A percentile compares a stretch with the other conserved stretches of the same genome.
These are phyloP conservation scores for Ernsta delagoae DNA, from an alignment of 2,888 invertebrate genomes.

Conservation along the genomic window DNA sequence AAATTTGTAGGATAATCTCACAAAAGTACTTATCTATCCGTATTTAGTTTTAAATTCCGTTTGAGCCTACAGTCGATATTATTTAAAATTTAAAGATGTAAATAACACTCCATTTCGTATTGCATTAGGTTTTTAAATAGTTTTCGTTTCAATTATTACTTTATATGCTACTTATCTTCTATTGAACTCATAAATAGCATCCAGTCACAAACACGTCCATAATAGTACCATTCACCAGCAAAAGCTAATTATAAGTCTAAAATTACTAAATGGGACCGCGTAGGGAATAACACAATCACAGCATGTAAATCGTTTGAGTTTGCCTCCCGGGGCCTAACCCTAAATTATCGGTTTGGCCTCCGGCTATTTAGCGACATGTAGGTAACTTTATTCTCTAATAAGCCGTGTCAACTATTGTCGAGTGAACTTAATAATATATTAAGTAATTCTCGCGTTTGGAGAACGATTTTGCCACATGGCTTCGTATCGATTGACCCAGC, in stretches of 20 bases:
- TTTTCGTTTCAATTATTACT: too few relatives aligned
- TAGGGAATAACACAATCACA: conserved; percentile 56
- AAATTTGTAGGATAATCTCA: too few relatives aligned
- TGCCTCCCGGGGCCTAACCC: conserved; percentile 64
- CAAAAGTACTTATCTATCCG: too few relatives aligned
- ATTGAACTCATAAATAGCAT: conserved; percentile 9
- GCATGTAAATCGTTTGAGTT: conserved; percentile 65
- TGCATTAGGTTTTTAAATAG: too few relatives aligned
- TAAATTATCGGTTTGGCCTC: conserved; percentile 78
- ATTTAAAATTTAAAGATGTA: too few relatives aligned
- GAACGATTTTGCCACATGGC: conserved; percentile 63
- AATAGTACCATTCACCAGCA: conserved; percentile 40
- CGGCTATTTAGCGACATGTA: conserved; percentile 72
- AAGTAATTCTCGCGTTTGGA: conserved; percentile 44
- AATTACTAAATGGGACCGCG: conserved; percentile 55
- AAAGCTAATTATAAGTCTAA: conserved; percentile 59
- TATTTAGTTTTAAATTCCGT: too few relatives aligned
- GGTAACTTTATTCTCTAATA: conserved; percentile 76
- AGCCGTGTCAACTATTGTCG: conserved; percentile 70
- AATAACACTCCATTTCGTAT: too few relatives aligned
- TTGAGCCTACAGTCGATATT: too few relatives aligned
- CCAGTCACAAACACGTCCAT: conserved; percentile 2
- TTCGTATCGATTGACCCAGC: conserved; percentile 44
- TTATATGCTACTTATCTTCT: too few relatives aligned
- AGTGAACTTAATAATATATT: conserved; percentile 52